These are phyloP conservation scores for Leptinotarsa undecemlineata DNA, from an alignment of 1,140 invertebrate genomes.

Conservation along the genomic window DNA sequence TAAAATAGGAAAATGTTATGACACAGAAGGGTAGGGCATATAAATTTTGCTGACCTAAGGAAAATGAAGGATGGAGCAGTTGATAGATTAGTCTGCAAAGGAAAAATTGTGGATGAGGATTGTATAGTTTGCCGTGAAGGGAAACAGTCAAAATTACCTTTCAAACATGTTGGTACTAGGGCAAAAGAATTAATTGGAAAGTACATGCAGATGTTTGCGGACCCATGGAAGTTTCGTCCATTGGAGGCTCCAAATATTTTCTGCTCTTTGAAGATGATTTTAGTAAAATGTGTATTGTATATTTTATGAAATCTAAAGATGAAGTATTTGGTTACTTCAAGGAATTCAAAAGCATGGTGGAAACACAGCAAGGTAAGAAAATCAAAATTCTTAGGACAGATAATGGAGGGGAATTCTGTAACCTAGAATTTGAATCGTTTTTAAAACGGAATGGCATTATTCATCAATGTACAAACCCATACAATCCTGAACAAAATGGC, in stretches of 20 bases:
- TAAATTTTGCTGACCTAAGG: no score
- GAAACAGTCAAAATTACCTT: not conserved
- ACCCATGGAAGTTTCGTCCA: no score
- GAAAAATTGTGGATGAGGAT: no score
- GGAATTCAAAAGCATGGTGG: conserved; percentile 45
- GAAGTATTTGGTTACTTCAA: conserved; percentile 42
- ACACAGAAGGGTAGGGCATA: no score
- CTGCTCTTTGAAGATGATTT: conserved; percentile 53
- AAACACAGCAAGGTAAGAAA: conserved; percentile 43
- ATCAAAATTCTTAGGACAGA: conserved; percentile 48
- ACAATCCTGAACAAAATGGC: conserved; percentile 57
- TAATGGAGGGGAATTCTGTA: conserved; percentile 44
- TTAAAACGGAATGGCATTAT: conserved; percentile 42
- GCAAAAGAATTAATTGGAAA: not conserved
- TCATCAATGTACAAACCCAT: conserved; percentile 40
- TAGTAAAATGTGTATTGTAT: conserved; percentile 50
- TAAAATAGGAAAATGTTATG: no score
- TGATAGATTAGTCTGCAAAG: no score
- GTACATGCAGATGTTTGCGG: not conserved
- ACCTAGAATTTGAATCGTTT: conserved; percentile 40
- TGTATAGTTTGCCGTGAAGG: no score
- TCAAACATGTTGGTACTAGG: not conserved
- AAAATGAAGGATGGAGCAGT: no score
- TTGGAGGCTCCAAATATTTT: conserved; percentile 45
- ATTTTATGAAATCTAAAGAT: conserved; percentile 51